These are phyloP conservation scores for Sinosuthora webbiana DNA, from an alignment of 2,113 vertebrate genomes.

Conservation along the genomic window DNA sequence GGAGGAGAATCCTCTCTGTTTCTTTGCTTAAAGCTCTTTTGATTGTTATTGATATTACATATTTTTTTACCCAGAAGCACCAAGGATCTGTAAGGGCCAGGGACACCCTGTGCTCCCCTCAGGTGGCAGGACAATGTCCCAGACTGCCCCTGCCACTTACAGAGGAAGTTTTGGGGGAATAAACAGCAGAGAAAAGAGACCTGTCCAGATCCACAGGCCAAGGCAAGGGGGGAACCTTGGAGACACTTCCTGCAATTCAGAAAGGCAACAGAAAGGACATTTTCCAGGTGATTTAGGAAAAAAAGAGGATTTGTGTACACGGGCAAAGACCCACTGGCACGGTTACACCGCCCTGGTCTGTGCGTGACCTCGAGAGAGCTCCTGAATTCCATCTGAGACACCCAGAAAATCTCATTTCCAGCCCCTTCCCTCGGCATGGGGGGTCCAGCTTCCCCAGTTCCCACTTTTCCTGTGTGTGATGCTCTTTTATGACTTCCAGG, in stretches of 20 bases:
- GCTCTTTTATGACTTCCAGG: background rate
- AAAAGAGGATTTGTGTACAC: background rate
- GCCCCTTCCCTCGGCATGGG: background rate
- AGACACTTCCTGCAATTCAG: background rate
- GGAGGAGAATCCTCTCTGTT: background rate
- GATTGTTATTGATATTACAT: background rate
- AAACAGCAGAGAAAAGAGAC: background rate
- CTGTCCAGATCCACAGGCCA: background rate
- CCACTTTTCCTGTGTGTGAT: accelerated
- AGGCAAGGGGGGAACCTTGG: background rate
- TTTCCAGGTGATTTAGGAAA: background rate
- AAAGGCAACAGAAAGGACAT: background rate
- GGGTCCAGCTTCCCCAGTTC: accelerated
- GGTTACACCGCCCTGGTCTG: background rate
- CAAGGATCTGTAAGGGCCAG: background rate
- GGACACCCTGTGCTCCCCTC: background rate
- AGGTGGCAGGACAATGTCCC: background rate
- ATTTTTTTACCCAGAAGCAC: background rate
- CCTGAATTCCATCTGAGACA: background rate
- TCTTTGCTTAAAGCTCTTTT: background rate
- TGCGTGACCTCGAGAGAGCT: background rate
- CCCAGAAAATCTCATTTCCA: background rate
- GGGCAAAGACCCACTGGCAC: background rate
- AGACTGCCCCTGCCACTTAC: background rate
- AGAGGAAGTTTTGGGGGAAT: background rate